phyloP scores from a whole-genome alignment of 2,888 invertebrate genomes.

The Drosophila mercatorum region DNA sequence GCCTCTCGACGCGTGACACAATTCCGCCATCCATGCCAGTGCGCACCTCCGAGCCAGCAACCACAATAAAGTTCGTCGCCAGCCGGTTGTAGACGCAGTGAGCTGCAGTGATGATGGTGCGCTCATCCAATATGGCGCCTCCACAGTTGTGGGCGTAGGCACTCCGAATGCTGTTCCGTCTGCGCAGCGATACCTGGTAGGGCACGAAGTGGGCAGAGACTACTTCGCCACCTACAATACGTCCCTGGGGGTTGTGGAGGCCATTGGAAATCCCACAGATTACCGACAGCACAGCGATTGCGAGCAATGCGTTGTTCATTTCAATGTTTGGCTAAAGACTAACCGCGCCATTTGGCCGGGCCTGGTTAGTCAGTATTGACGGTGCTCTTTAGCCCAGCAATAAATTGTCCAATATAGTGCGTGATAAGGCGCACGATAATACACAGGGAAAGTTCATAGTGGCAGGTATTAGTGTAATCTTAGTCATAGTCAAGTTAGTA shows the following conservation, averaged over 20 bases:
- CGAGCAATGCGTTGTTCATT: constrained; percentile 41
- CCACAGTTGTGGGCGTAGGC: constrained; percentile 64
- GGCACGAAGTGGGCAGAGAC: constrained; percentile 59
- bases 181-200: constrained; percentile 74
- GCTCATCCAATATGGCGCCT: constrained; percentile 47
- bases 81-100: constrained; percentile 71
- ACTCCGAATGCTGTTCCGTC: constrained; percentile 39
- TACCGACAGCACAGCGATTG: constrained; percentile 18
- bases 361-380: constrained; percentile 1
- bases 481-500: neutral
- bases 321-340: constrained; percentile 38
- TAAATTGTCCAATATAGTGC: constrained; percentile 16
- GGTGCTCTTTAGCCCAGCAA: neutral
- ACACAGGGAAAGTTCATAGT: constrained; percentile 5
- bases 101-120: constrained; percentile 76
- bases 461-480: constrained; percentile 12
- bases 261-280: constrained; percentile 16
- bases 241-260: constrained; percentile 21
- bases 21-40: constrained; percentile 85
- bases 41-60: constrained; percentile 84
- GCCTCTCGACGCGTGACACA: constrained; percentile 85
- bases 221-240: constrained; percentile 75
- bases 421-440: constrained; percentile 41
- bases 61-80: constrained; percentile 55
- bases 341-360: constrained; percentile 7